phyloP scores from a whole-genome alignment of 2,113 vertebrate genomes.

The Sphaerodactylus townsendi region DNA sequence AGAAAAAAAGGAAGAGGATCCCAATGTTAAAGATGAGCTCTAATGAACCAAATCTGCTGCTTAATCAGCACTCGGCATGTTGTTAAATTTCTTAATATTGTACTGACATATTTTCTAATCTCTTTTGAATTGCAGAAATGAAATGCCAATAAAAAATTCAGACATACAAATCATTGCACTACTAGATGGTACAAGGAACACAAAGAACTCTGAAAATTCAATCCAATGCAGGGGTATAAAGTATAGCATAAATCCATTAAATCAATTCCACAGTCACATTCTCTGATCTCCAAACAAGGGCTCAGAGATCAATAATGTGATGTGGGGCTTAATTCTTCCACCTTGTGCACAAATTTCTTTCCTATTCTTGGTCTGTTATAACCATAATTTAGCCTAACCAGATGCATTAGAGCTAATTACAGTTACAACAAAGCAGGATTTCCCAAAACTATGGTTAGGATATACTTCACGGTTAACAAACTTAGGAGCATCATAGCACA shows the following conservation, averaged over 20 bases:
- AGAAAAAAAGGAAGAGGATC: slow-evolving; percentile 61
- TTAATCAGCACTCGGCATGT: background rate
- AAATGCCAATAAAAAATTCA: slow-evolving; percentile 6
- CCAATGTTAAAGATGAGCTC: slow-evolving; percentile 23
- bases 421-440: too few species aligned
- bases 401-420: too few species aligned
- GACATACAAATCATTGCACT: background rate
- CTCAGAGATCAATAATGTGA: too few species aligned
- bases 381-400: too few species aligned
- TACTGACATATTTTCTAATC: slow-evolving; percentile 18
- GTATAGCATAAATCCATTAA: background rate
- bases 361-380: too few species aligned
- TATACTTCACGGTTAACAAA: too few species aligned
- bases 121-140: slow-evolving; percentile 12
- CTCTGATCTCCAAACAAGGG: background rate
- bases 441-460: too few species aligned
- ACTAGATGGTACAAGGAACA: background rate
- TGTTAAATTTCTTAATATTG: background rate
- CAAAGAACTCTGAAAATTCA: background rate
- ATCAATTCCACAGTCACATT: background rate
- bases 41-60: slow-evolving; percentile 17
- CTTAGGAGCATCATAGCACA: too few species aligned
- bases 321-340: too few species aligned
- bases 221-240: background rate
- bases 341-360: too few species aligned